phyloP scores from a whole-genome alignment of 2,888 invertebrate genomes.

The Stenolophus ochropezus region DNA sequence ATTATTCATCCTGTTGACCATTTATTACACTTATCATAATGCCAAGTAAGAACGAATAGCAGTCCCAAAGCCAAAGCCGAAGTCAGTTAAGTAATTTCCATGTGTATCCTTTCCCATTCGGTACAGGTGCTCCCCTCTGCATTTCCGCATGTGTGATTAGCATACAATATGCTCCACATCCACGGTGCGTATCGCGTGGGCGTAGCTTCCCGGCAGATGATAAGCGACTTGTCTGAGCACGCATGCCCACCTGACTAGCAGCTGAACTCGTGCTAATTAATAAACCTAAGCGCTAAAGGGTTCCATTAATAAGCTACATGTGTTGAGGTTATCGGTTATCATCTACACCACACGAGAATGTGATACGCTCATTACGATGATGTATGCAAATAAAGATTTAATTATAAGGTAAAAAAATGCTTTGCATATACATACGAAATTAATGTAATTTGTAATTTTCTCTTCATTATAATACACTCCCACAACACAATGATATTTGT shows the following conservation, averaged over 20 bases:
- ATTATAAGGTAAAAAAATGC: not conserved
- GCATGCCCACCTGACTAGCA: slow-evolving; percentile 39
- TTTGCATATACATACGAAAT: not conserved
- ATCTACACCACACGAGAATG: not conserved
- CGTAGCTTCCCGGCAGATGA: slow-evolving; percentile 41
- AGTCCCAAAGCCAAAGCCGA: too few relatives aligned
- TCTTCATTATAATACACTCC: not conserved
- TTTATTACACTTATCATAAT: too few relatives aligned
- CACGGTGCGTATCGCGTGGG: slow-evolving; percentile 4
- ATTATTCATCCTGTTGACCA: too few relatives aligned
- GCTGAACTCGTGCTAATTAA: slow-evolving; percentile 34
- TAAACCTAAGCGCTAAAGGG: slow-evolving; percentile 1
- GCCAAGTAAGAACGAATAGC: too few relatives aligned
- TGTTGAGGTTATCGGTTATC: slow-evolving; percentile 27
- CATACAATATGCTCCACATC: slow-evolving; percentile 64
- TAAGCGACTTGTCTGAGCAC: slow-evolving; percentile 35
- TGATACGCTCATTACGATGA: not conserved
- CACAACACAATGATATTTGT: too few relatives aligned
- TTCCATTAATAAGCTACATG: slow-evolving; percentile 8
- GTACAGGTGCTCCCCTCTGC: not conserved
- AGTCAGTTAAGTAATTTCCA: not conserved
- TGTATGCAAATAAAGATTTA: not conserved
- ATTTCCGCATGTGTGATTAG: slow-evolving; percentile 63
- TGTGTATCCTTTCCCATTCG: not conserved
- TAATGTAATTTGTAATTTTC: not conserved